A percentile compares a stretch with the other conserved stretches of the same genome.
phyloP scores from a whole-genome alignment of 2,113 vertebrate species.

The Channa argus region DNA sequence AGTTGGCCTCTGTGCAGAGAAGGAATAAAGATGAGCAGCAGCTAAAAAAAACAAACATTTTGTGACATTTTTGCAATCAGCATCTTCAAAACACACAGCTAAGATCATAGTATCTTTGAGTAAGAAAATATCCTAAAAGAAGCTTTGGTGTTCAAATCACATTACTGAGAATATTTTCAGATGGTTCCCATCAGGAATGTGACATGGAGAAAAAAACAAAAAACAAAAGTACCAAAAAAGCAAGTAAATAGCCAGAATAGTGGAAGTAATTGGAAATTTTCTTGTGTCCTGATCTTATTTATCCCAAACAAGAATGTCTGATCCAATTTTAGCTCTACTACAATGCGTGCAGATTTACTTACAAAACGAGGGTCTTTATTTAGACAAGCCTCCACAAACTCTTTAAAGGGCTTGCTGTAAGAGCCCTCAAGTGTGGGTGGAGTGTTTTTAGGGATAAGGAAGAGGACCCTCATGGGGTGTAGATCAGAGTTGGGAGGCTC shows the following conservation, averaged over 20 bases:
- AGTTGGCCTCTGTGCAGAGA: slow-evolving; percentile 89
- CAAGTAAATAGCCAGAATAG: neutral
- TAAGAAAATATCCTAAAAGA: neutral
- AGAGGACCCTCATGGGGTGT: slow-evolving; percentile 98
- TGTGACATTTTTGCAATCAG: neutral
- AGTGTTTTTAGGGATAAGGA: slow-evolving; percentile 97
- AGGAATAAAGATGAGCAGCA: neutral
- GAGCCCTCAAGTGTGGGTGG: slow-evolving; percentile 95
- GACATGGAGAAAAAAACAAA: neutral
- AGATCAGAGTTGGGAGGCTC: slow-evolving; percentile 98
- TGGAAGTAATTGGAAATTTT: neutral
- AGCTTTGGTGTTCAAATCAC: neutral
- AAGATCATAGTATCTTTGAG: no score
- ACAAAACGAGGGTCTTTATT: slow-evolving; percentile 99
- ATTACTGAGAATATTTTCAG: neutral
- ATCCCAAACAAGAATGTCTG: neutral
- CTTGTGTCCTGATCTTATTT: slow-evolving; percentile 12
- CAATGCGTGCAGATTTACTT: slow-evolving; percentile 74
- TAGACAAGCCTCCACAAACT: slow-evolving; percentile 97
- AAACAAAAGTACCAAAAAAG: no score
- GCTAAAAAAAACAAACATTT: neutral
- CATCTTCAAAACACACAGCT: no score
- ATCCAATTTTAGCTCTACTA: neutral
- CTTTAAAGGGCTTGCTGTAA: slow-evolving; percentile 98
- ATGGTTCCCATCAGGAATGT: neutral